Base-by-base conservation (phyloP, 2,797 vertebrate species). In the Rhodeus uyekii region DNA sequence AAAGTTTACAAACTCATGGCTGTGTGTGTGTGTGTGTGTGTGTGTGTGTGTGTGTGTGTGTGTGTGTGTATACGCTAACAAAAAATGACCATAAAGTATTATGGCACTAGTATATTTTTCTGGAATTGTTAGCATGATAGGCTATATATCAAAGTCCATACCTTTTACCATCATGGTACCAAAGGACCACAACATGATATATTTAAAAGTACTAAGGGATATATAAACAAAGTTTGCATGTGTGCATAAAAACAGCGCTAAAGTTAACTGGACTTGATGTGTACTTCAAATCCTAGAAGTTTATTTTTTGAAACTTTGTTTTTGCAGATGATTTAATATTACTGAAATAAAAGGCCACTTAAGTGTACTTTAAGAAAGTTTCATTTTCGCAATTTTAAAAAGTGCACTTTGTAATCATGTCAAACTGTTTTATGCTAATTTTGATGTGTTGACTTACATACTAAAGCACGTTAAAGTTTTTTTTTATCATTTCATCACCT, bases 1-100 rank as follows among this genome's bases (percentile, higher is more conserved):
- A 77, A 42, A 46, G 71, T 78, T 78, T 78, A 67, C 71, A 86
- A 76, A 44, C 46, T 34, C 24, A 24, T 22, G 42, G 48, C n/a
- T 44, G 58, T 50, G 27, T 61, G 34, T 24, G 29, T 69, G n/a
- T 38, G 61, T 53, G 32, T 48, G 39, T 36, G 36, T 78, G 18
- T 50, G 58, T 50, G 27, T 61, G 34, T 24, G 29, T 69, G n/a
- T 38, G 61, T 53, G 32, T 48, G 39, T 36, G 36, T 78, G 18
- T 24, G 48, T 72, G 16, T 58, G 19, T 64, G 12, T 34, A 19
- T 50, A 3, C 5, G 5, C 60, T 64, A 24, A 64, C 9, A 48
- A 72, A 69, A 55, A 60, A 29, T 7, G 2, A 16, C 2, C 12
- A 29, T 3, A 32, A 32, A 61, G 27, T 18, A 61, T 32, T 32